Base-by-base conservation (phyloP, 2,797 vertebrate species). In the Eidolon dupreanum region DNA sequence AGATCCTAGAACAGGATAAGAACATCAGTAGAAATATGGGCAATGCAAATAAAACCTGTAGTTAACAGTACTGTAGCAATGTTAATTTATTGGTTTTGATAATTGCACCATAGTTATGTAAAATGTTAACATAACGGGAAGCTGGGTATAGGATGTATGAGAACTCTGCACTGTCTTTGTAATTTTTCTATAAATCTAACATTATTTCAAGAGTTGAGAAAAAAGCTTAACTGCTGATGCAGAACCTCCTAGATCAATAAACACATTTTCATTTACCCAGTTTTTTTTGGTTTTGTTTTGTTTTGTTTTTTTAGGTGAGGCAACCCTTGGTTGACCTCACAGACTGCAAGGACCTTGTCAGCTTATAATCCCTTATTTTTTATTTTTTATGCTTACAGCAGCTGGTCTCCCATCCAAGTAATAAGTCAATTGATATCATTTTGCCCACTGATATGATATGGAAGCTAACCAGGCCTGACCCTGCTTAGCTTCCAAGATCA, bases 81-180 rank as follows among this genome's bases (percentile, higher is more conserved):
- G 43, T 81, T 77, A 65, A 71, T 71, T 88, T 75, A 59, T 70
- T 85, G 51, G 31, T 85, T 85, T 91, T 57, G 73, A 91, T 75
- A 15, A 90, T 6, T 24, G 24, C 13, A 57, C 24, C 28, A 12
- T 43, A 19, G 49, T 53, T 77, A 51, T 33, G 36, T 33, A 88
- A 43, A n/a, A 82, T 26, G 24, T 78, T 91, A 51, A 43, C 26
- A 46, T 6, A 53, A 10, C 15, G 4, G 1, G 12, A 95, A 88
- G 70, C 31, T 36, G 1, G 4, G 8, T 68, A 1, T 11, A 74
- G 38, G 49, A 61, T 61, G 13, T 75, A 73, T 53, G 61, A 4
- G 17, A 82, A 73, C 24, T 68, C 24, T 15, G 33, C 26, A 55
- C 16, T 55, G 22, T 17, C 65, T 90, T 31, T 57, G 3, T 38